Base-by-base conservation (phyloP, 2,113 vertebrate species). In the Lanius ludovicianus region DNA sequence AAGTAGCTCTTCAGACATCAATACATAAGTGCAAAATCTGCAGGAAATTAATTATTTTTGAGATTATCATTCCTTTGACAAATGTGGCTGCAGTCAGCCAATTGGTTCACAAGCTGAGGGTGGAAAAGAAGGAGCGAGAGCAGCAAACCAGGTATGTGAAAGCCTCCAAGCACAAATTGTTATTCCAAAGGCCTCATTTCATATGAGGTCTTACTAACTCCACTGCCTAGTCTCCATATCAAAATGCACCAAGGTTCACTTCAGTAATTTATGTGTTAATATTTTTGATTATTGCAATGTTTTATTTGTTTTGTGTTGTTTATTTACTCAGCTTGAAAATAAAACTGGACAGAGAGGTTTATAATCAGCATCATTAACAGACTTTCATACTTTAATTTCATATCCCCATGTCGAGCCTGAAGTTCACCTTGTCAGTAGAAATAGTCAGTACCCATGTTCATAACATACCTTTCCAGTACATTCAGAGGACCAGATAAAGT, bases 41-140 rank as follows among this genome's bases (percentile, higher is more conserved):
- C 64, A 92, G 88, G 68, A 96, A 88, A 71, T 86, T 86, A 70
- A 95, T 93, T 95, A 74, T 77, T 94, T 93, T 77, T 89, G 67
- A 59, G 94, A 64, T 77, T 42, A 37, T 30, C 1, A 0, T 65
- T 90, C 42, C 50, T 90, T 70, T 95, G 79, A 95, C 44, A 90
- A 88, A 93, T 77, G 71, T 77, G 71, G 27, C 55, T 84, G 27
- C 27, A 83, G 19, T 80, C 47, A 92, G 76, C 27, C 63, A 76
- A 42, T 5, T 93, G 92, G 81, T 86, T 93, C 88, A 81, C 30
- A 84, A 92, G 50, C 46, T 74, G 71, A 80, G 33, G 16, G 27
- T 50, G 50, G 46, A 88, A 92, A 94, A 90, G 23, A 31, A 31
- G 85, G 56, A 89, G 31, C 5, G 57, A 57, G 53, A 75, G 7